These are phyloP conservation scores for Diachasma alloeum DNA, from an alignment of 1,140 invertebrate genomes.

Conservation along the genomic window DNA sequence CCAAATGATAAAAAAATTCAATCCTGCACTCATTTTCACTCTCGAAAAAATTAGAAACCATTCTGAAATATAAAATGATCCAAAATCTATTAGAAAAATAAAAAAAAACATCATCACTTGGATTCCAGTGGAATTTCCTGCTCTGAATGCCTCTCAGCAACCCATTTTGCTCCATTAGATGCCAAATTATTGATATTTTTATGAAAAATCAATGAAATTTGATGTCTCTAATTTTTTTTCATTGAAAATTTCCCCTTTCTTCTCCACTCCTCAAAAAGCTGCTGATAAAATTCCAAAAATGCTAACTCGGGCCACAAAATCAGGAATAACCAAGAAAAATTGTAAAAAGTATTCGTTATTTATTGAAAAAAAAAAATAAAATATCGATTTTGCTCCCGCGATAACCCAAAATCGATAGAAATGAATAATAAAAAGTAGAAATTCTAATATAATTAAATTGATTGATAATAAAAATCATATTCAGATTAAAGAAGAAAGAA, in stretches of 20 bases:
- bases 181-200: too few species aligned
- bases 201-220: too few species aligned
- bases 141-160: too few species aligned
- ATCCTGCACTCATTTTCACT: too few species aligned
- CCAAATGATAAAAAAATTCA: not conserved
- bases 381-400: not conserved
- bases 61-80: not conserved
- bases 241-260: not conserved
- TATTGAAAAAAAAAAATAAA: not conserved
- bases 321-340: not conserved
- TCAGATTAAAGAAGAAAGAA: not conserved
- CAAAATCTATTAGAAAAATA: not conserved
- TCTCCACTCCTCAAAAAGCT: too few species aligned
- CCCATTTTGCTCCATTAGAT: too few species aligned
- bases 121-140: too few species aligned
- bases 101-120: not conserved
- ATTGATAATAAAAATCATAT: not conserved
- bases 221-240: not conserved
- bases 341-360: slow-evolving; percentile 1
- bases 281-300: not conserved
- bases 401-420: not conserved
- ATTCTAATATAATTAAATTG: not conserved
- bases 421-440: not conserved
- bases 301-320: not conserved
- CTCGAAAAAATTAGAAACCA: not conserved